These are phyloP conservation scores for Cepphus grylle DNA, from an alignment of 2,113 vertebrate species.

Conservation along the genomic window DNA sequence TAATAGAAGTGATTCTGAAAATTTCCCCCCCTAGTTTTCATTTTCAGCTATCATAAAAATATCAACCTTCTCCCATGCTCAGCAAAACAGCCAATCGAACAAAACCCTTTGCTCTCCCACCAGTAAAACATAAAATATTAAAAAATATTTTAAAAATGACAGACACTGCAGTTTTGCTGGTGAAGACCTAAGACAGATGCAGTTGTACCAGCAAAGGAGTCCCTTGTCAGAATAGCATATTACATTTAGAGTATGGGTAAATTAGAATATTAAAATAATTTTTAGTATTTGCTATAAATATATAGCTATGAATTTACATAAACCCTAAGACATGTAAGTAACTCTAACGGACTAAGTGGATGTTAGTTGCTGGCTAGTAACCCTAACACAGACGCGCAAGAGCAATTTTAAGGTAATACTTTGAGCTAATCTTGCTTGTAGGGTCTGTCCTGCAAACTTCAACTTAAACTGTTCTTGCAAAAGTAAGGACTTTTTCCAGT, in stretches of 20 bases:
- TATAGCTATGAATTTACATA: not conserved
- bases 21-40: not conserved
- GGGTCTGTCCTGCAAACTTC: not conserved
- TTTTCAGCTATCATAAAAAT: not conserved
- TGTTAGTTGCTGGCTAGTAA: not conserved
- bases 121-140: not conserved
- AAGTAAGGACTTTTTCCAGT: not conserved
- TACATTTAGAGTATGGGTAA: not conserved
- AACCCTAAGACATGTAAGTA: not conserved
- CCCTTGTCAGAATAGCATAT: not conserved
- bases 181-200: not conserved
- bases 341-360: not conserved
- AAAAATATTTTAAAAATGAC: not conserved
- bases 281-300: not conserved
- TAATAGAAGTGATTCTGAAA: not conserved
- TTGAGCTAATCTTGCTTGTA: not conserved
- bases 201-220: not conserved
- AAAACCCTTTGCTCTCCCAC: not conserved
- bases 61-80: not conserved
- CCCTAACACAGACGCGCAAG: not conserved
- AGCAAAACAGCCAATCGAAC: not conserved
- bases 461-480: not conserved
- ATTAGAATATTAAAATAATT: not conserved
- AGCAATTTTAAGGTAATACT: not conserved
- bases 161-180: not conserved